phyloP scores from a whole-genome alignment of 2,113 vertebrate genomes.

The Scomber colias region DNA sequence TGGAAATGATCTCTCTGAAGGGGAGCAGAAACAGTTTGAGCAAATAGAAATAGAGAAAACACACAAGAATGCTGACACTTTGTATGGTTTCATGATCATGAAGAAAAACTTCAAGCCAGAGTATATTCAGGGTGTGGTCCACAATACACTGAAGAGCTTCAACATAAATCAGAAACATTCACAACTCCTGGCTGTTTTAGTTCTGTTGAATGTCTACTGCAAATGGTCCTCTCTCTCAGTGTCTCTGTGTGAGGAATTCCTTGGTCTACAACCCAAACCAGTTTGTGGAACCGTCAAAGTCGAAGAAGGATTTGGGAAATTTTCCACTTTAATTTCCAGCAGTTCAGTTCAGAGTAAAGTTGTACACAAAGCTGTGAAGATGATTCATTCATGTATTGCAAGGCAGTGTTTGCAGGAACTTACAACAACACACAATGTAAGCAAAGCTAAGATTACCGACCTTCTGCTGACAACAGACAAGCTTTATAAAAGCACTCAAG shows the following conservation, averaged over 20 bases:
- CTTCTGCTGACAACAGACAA: slow-evolving; percentile 75
- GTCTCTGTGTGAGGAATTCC: slow-evolving; percentile 86
- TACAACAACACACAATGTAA: slow-evolving; percentile 67
- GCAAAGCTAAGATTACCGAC: slow-evolving; percentile 79
- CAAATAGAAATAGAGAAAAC: slow-evolving; percentile 85
- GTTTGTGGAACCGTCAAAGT: slow-evolving; percentile 75
- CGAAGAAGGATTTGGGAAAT: slow-evolving; percentile 84
- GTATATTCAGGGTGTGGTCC: slow-evolving; percentile 86
- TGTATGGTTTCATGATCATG: slow-evolving; percentile 92
- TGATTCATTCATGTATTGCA: slow-evolving; percentile 86
- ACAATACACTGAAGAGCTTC: slow-evolving; percentile 85
- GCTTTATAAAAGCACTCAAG: slow-evolving; percentile 82
- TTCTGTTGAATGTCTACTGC: slow-evolving; percentile 84
- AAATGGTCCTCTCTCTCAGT: slow-evolving; percentile 80
- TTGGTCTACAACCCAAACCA: slow-evolving; percentile 75
- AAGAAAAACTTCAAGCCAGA: slow-evolving; percentile 85
- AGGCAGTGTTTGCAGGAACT: slow-evolving; percentile 82
- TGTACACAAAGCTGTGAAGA: slow-evolving; percentile 79
- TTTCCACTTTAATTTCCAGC: slow-evolving; percentile 83
- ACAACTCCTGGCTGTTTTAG: slow-evolving; percentile 86
- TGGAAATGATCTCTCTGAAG: slow-evolving; percentile 78
- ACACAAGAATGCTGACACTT: slow-evolving; percentile 84
- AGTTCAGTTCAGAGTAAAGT: slow-evolving; percentile 68
- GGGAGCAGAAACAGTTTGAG: slow-evolving; percentile 85
- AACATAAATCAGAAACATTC: slow-evolving; percentile 74